Evolutionary conservation across 2,797 vertebrate species (phyloP).

Genomic region (Alosa sapidissima): DNA sequence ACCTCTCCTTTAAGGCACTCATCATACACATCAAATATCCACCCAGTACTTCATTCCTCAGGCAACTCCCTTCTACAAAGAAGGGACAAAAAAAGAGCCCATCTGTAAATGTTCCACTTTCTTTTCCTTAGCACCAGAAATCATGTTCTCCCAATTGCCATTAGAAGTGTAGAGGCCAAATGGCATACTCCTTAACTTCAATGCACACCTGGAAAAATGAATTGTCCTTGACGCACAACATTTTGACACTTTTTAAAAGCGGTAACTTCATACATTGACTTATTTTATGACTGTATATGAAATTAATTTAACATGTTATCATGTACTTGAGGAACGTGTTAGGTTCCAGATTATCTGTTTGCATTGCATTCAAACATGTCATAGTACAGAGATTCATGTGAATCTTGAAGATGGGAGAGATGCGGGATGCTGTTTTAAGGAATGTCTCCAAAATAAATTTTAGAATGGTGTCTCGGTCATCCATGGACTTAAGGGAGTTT

Average conservation of each 20-base stretch:
- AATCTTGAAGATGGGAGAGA: conserved; percentile 41
- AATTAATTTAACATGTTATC: conserved; percentile 45
- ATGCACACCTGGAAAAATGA: conserved; percentile 37
- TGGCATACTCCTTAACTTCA: conserved; percentile 54
- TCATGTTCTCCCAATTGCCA: conserved; percentile 40
- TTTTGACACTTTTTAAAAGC: conserved; percentile 28
- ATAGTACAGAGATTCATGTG: conserved; percentile 48
- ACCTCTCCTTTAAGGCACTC: neutral
- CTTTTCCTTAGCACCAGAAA: conserved; percentile 48
- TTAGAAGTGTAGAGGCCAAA: neutral
- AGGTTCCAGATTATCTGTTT: conserved; percentile 45
- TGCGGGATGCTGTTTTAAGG: conserved; percentile 53
- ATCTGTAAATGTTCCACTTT: conserved; percentile 21
- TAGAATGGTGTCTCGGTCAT: neutral
- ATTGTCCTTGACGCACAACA: conserved; percentile 63
- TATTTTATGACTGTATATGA: conserved; percentile 62
- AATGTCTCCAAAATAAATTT: conserved; percentile 50
- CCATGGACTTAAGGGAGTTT: conserved; percentile 43
- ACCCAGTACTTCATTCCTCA: conserved; percentile 55
- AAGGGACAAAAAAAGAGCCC: neutral
- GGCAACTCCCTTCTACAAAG: neutral
- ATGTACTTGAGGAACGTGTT: conserved; percentile 47
- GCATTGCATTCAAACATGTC: conserved; percentile 53
- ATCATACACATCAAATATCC: conserved; percentile 25
- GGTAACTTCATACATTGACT: conserved; percentile 46